A percentile compares a stretch with the other conserved stretches of the same genome.
phyloP scores from a whole-genome alignment of 2,888 invertebrate genomes.

The Ichneumoninae sp. region DNA sequence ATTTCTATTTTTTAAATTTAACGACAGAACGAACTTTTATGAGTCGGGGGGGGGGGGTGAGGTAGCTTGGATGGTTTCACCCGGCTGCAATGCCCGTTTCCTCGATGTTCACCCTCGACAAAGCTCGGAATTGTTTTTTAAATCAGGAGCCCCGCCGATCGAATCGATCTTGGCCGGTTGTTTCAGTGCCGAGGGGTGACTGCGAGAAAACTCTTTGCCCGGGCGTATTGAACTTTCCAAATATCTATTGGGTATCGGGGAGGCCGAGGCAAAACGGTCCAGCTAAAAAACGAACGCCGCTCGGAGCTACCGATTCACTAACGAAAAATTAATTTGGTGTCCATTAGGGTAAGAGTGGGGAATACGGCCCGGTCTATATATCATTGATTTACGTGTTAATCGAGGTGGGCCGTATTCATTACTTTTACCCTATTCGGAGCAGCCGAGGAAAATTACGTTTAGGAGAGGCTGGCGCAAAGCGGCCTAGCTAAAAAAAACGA shows the following conservation, averaged over 20 bases:
- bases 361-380: too few species aligned
- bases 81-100: neutral
- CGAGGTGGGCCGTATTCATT: too few species aligned
- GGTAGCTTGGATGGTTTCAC: neutral
- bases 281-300: neutral
- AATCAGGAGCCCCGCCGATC: constrained; percentile 54
- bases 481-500: too few species aligned
- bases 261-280: neutral
- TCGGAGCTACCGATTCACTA: too few species aligned
- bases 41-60: neutral
- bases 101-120: constrained; percentile 21
- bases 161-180: constrained; percentile 37
- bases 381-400: too few species aligned
- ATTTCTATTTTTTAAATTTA: neutral
- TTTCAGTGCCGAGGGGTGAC: constrained; percentile 16
- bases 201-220: neutral
- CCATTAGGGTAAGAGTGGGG: too few species aligned
- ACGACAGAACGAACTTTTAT: neutral
- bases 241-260: constrained; percentile 16
- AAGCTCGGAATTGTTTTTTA: constrained; percentile 61
- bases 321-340: too few species aligned
- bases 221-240: constrained; percentile 8
- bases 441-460: too few species aligned
- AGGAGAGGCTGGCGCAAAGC: too few species aligned
- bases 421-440: too few species aligned